A percentile compares a stretch with the other conserved stretches of the same genome.
These are phyloP conservation scores for Centrocercus urophasianus DNA, from an alignment of 2,113 vertebrate genomes.

Conservation along the genomic window DNA sequence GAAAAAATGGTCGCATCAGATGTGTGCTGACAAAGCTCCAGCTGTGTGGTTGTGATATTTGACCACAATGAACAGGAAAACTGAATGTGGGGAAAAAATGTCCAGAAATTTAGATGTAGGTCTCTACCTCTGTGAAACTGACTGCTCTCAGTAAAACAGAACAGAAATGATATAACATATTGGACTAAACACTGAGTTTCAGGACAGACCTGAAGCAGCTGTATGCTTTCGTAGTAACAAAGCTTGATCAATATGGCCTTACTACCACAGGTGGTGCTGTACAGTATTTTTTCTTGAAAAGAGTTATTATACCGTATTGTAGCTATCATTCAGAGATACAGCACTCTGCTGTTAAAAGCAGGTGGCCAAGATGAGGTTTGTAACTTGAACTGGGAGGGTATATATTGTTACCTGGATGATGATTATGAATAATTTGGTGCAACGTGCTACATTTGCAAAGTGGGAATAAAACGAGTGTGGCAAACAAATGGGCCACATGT, in stretches of 20 bases:
- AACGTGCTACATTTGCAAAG: slow-evolving; percentile 22
- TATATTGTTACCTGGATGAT: not conserved
- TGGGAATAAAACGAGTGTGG: slow-evolving; percentile 43
- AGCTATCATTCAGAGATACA: not conserved
- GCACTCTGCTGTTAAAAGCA: slow-evolving; percentile 28
- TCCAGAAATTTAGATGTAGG: not conserved
- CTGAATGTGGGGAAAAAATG: not conserved
- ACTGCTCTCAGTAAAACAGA: not conserved
- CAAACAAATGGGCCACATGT: slow-evolving; percentile 51
- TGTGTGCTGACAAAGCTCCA: not conserved
- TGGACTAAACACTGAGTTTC: not conserved
- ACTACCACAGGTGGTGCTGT: slow-evolving; percentile 14
- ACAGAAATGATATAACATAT: not conserved
- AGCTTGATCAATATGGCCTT: not conserved
- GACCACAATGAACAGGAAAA: not conserved
- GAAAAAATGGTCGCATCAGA: not conserved
- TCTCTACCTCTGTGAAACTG: not conserved
- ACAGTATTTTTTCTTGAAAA: slow-evolving; percentile 23
- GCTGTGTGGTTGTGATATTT: not conserved
- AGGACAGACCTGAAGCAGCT: not conserved
- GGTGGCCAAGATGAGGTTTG: not conserved
- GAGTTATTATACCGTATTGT: not conserved
- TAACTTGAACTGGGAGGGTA: not conserved
- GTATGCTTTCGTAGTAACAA: slow-evolving; percentile 14
- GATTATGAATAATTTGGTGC: slow-evolving; percentile 15